These are phyloP conservation scores for Macropis europaea DNA, from an alignment of 2,888 invertebrate species.

Conservation along the genomic window DNA sequence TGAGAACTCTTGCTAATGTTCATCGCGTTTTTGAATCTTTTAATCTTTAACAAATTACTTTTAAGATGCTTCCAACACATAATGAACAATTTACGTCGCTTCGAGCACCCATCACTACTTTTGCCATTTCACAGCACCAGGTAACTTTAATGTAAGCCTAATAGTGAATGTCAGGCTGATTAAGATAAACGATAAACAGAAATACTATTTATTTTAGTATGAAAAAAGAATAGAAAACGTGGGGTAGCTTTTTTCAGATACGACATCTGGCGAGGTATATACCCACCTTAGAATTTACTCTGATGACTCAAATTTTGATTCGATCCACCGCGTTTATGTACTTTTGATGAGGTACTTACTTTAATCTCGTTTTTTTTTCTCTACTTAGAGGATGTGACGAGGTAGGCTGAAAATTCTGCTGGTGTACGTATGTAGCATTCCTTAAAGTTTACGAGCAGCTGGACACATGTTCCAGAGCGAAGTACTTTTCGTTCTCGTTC, in stretches of 20 bases:
- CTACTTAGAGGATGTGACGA: not conserved
- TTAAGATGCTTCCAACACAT: too few relatives aligned
- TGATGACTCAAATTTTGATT: not conserved
- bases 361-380: slow-evolving; percentile 46
- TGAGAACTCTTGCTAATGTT: too few relatives aligned
- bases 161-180: too few relatives aligned
- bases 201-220: too few relatives aligned
- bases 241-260: not conserved
- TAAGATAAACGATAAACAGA: too few relatives aligned
- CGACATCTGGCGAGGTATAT: slow-evolving; percentile 4
- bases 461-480: slow-evolving; percentile 33
- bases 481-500: slow-evolving; percentile 35
- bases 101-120: too few relatives aligned
- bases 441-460: slow-evolving; percentile 47
- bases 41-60: too few relatives aligned
- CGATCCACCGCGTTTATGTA: slow-evolving; percentile 29
- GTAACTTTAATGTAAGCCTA: too few relatives aligned
- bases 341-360: slow-evolving; percentile 23
- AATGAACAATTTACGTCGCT: too few relatives aligned
- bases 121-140: too few relatives aligned
- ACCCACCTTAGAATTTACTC: not conserved
- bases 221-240: not conserved
- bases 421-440: slow-evolving; percentile 52
- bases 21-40: too few relatives aligned
- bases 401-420: slow-evolving; percentile 45